Conservation (phyloP, 2,888 invertebrate species). For the Apodemia zela region DNA sequence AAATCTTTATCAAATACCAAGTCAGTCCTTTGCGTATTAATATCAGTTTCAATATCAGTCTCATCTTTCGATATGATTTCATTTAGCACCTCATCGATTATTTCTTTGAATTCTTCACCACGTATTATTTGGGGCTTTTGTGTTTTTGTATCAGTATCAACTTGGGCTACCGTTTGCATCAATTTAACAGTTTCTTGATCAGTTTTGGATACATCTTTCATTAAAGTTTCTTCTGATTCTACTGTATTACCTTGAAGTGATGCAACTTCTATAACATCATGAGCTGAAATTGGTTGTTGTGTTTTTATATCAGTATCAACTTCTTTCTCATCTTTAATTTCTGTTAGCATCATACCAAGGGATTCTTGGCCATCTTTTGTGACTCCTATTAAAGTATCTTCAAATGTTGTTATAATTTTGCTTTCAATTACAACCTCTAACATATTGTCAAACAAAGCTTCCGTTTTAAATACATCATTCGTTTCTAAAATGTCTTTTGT, state of each 20-base stretch:
- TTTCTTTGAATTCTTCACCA: not conserved
- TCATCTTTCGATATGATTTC: not conserved
- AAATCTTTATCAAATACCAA: not conserved
- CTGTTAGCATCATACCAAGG: not conserved
- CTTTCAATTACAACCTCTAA: not conserved
- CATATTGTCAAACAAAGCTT: not conserved
- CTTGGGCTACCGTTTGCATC: not conserved
- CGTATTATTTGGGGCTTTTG: no score
- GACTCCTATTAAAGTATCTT: not conserved
- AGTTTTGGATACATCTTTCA: not conserved
- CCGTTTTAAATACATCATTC: not conserved
- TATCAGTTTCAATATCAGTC: not conserved
- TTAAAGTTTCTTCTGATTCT: not conserved
- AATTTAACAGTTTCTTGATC: not conserved
- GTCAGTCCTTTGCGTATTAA: not conserved
- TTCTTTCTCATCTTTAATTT: not conserved
- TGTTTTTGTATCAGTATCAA: not conserved
- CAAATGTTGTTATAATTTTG: no score
- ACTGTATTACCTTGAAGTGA: not conserved
- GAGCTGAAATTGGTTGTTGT: not conserved
- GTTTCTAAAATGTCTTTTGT: not conserved
- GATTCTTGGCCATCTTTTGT: not conserved
- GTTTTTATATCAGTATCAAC: not conserved
- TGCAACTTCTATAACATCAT: not conserved
- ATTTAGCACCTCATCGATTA: not conserved